Conservation (phyloP, 2,888 invertebrate species). For the Idaea aversata region DNA sequence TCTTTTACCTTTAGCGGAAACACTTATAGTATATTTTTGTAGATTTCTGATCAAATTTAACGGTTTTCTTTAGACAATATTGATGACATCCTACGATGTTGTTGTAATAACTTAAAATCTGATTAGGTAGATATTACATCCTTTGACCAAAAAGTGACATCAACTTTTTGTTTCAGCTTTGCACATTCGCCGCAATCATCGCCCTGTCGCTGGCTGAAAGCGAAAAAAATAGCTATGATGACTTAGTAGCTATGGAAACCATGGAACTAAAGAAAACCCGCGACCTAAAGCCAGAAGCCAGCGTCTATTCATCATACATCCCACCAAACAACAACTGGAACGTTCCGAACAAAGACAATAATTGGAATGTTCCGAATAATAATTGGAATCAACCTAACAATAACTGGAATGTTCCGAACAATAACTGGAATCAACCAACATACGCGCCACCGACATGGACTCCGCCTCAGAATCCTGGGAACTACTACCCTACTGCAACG, state of each 20-base stretch:
- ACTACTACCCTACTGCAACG: constrained; percentile 13
- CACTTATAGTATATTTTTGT: not conserved
- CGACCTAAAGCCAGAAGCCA: constrained; percentile 40
- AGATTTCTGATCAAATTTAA: not conserved
- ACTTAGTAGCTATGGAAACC: constrained; percentile 52
- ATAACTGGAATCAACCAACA: constrained; percentile 12
- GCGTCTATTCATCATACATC: constrained; percentile 39
- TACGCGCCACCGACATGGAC: constrained; percentile 28
- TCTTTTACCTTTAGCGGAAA: constrained; percentile 1
- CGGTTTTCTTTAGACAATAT: constrained; percentile 14
- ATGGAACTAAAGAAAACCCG: constrained; percentile 47
- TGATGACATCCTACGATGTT: not conserved
- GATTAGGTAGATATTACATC: no score
- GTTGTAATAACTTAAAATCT: not conserved
- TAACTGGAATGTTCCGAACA: constrained; percentile 11
- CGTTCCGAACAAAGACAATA: constrained; percentile 24
- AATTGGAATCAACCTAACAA: constrained; percentile 8
- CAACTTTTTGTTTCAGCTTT: constrained; percentile 43
- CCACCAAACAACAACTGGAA: constrained; percentile 13
- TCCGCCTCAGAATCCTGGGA: constrained; percentile 14
- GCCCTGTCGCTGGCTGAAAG: constrained; percentile 56
- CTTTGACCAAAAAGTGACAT: not conserved
- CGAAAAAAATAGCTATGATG: constrained; percentile 41
- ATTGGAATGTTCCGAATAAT: constrained; percentile 11
- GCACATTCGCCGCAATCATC: constrained; percentile 51